These are phyloP conservation scores for Sorex fumeus DNA, from an alignment of 2,113 vertebrate genomes.

Conservation along the genomic window DNA sequence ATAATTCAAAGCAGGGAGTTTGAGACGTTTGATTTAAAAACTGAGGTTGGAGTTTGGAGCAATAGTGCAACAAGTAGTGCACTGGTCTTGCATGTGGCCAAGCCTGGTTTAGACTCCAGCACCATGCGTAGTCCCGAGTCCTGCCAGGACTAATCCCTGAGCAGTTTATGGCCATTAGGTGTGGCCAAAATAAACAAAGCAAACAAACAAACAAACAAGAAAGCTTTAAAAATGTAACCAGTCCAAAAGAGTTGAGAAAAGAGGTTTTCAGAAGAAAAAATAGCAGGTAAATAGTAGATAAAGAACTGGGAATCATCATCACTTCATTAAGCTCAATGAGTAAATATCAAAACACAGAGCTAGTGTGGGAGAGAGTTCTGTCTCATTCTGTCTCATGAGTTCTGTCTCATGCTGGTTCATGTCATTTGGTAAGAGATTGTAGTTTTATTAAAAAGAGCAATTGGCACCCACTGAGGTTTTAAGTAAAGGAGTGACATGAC, in stretches of 20 bases:
- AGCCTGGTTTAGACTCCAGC: no score
- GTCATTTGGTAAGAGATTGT: conserved; percentile 6
- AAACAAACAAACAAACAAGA: no score
- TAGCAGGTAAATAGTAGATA: no score
- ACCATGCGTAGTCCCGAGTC: no score
- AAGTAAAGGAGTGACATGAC: conserved; percentile 29
- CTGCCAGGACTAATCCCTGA: no score
- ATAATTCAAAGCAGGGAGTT: not conserved
- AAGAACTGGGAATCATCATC: not conserved
- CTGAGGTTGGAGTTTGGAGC: not conserved
- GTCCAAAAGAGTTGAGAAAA: no score
- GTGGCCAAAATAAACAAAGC: no score
- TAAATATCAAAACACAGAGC: conserved; percentile 1
- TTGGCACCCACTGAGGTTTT: conserved; percentile 17
- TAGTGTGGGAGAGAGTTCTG: not conserved
- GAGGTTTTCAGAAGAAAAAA: no score
- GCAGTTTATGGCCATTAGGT: no score
- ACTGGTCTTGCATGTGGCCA: no score
- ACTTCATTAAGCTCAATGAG: not conserved
- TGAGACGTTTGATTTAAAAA: not conserved
- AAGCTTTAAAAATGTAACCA: no score
- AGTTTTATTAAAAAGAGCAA: conserved; percentile 32
- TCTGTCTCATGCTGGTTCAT: not conserved
- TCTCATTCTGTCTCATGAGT: not conserved
- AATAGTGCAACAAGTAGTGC: no score